These are phyloP conservation scores for Lateolabrax maculatus DNA, from an alignment of 2,797 vertebrate species.

Conservation along the genomic window DNA sequence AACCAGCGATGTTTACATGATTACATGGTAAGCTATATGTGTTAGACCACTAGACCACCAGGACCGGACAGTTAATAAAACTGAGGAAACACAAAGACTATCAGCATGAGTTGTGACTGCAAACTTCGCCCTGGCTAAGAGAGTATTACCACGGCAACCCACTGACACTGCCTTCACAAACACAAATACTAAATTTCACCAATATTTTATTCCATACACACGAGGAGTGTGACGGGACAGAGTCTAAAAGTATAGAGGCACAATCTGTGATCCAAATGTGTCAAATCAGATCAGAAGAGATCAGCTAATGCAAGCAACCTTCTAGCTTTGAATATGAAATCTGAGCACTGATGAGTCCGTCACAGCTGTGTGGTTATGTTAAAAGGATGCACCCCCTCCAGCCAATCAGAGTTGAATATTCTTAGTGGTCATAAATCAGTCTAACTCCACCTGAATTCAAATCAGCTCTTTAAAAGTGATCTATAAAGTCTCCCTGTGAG, in stretches of 20 bases:
- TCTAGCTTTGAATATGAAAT: not conserved
- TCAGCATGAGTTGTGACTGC: not conserved
- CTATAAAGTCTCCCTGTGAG: not conserved
- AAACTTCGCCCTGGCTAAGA: not conserved
- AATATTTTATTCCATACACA: not conserved
- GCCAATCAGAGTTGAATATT: slow-evolving; percentile 13
- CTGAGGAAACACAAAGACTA: not conserved
- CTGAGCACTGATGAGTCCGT: not conserved
- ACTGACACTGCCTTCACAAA: not conserved
- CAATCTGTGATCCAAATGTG: not conserved
- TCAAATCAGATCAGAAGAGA: not conserved
- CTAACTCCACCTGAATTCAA: not conserved
- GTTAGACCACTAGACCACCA: not conserved
- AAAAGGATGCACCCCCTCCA: not conserved
- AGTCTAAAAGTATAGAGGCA: not conserved
- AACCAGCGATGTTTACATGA: not conserved
- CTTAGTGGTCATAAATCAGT: slow-evolving; percentile 4
- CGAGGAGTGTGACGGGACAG: not conserved
- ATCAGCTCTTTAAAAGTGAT: slow-evolving; percentile 18
- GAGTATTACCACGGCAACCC: not conserved
- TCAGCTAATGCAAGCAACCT: not conserved
- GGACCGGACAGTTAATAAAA: not conserved
- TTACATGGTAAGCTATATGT: not conserved
- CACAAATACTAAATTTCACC: not conserved
- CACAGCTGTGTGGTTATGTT: not conserved